Evolutionary conservation across 1,140 invertebrate species (phyloP).

Genomic region (Leguminivora glycinivorella): DNA sequence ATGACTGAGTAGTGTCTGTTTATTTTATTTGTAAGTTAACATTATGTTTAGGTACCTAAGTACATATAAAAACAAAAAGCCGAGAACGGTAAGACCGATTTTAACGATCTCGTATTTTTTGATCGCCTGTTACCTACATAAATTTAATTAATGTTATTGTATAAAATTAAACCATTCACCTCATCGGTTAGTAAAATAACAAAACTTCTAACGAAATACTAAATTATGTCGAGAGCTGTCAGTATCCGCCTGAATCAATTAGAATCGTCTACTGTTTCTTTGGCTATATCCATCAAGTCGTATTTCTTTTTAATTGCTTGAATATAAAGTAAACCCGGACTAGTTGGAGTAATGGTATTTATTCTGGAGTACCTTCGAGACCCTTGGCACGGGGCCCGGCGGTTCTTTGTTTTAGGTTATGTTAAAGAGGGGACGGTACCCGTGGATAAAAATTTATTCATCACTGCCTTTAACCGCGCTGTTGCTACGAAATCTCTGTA

Average conservation of each 20-base stretch:
- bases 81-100: no score
- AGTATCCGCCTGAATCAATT: not conserved
- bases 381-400: slow-evolving; percentile 43
- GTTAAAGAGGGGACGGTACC: slow-evolving; percentile 40
- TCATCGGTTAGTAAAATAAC: no score
- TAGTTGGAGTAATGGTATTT: slow-evolving; percentile 9
- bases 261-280: not conserved
- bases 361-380: slow-evolving; percentile 8
- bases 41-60: no score
- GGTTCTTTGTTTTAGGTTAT: slow-evolving; percentile 45
- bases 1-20: no score
- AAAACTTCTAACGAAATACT: no score
- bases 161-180: no score
- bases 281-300: not conserved
- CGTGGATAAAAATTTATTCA: slow-evolving; percentile 32
- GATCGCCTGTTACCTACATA: no score
- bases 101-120: no score
- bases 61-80: no score
- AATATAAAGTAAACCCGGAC: slow-evolving; percentile 34
- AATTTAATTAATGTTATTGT: no score
- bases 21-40: no score
- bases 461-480: slow-evolving; percentile 2
- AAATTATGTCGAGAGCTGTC: not conserved
- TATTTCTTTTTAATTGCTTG: slow-evolving; percentile 40
- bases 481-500: not conserved